Evolutionary conservation across 2,113 vertebrate genomes (phyloP), one percentile per base, ranked within the genome.

Genomic region (Daubentonia madagascariensis): DNA sequence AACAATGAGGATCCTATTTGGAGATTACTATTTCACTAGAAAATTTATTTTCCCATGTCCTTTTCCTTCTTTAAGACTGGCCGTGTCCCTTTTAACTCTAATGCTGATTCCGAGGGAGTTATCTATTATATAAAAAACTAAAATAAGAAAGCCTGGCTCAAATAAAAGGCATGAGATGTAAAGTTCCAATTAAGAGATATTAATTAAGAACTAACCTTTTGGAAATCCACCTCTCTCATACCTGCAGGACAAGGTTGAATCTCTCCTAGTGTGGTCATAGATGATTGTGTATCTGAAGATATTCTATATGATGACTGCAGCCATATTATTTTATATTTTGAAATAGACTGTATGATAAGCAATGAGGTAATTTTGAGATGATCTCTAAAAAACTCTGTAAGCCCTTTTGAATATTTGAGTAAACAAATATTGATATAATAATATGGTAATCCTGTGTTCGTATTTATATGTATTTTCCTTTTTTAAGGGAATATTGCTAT

Each of bases 171-270:
- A 30, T 43, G 48, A 67, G 1, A 79, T 91, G 35, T 52, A 61
- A 88, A 86, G 12, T 70, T 75, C 87, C 78, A 76, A 89, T 86
- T 96, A 85, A 85, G 10, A 95, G 17, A 5, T 76, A 75, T 86
- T 90, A 85, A 94, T 89, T 97, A 89, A 63, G 22, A 73, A 63
- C 61, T 91, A n/a, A 40, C 10, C 22, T 91, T 67, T 91, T n/a
- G n/a, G 48, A 94, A 84, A 92, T 92, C 83, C 22, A 61, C 37
- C 9, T 92, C 50, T 32, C 12, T 75, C 1, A 16, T n/a, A 65
- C 25, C 57, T 95, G 16, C 50, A 50, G 23, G 32, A 20, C n/a
- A 72, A 83, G 17, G 5, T n/a, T 61, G 25, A 67, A n/a, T 80
- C 80, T 79, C 35, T 85, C 52, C 63, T 17, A 32, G 1, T 89